Percentiles rank a stretch among this genome's conserved stretches.
Evolutionary conservation across 2,888 invertebrate species (phyloP).

Genomic region (Dynastes maya): DNA sequence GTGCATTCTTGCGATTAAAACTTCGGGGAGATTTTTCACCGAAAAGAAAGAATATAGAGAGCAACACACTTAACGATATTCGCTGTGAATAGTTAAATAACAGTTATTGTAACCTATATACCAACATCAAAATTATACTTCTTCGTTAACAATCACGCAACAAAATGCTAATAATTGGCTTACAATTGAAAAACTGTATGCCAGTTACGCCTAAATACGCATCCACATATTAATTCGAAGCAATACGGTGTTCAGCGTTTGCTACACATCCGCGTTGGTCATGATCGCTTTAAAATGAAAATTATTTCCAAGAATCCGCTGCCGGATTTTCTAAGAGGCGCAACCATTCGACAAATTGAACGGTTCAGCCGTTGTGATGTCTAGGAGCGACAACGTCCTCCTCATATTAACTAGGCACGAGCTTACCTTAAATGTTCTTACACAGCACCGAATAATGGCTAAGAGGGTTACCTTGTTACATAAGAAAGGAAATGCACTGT

Average conservation of each 20-base stretch:
- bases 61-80: too few relatives aligned
- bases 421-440: constrained; percentile 20
- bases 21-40: too few relatives aligned
- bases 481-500: constrained; percentile 47
- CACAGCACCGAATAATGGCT: constrained; percentile 27
- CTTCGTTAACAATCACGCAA: too few relatives aligned
- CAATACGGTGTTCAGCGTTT: constrained; percentile 5
- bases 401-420: constrained; percentile 33
- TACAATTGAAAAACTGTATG: not conserved
- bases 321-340: constrained; percentile 20
- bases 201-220: not conserved
- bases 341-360: constrained; percentile 26
- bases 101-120: too few relatives aligned
- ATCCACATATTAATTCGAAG: not conserved
- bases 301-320: constrained; percentile 26
- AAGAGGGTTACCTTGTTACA: constrained; percentile 50
- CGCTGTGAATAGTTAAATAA: too few relatives aligned
- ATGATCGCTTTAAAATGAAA: constrained; percentile 30
- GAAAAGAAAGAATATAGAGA: too few relatives aligned
- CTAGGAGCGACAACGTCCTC: constrained; percentile 20
- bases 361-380: not conserved
- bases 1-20: too few relatives aligned
- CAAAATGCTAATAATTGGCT: too few relatives aligned
- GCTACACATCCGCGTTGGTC: constrained; percentile 18
- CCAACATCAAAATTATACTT: too few relatives aligned